Conservation (phyloP, 2,113 vertebrate species). For the Tachycineta bicolor region DNA sequence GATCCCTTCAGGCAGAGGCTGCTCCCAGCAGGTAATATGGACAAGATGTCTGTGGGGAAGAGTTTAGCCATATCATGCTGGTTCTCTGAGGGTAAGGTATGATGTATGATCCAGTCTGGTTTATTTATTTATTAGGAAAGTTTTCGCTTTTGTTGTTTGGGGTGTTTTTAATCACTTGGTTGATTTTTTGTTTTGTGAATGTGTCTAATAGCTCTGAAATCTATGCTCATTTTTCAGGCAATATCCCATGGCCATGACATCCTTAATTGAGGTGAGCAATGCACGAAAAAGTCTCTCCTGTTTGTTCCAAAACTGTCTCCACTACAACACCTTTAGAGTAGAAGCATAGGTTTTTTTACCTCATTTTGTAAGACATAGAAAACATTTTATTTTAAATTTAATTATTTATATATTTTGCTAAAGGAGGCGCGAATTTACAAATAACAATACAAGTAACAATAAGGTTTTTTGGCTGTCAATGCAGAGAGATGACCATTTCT, state of each 20-base stretch:
- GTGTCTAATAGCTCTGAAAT: neutral
- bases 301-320: neutral
- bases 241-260: neutral
- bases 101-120: neutral
- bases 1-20: neutral
- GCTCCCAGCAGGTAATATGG: neutral
- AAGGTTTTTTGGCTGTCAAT: neutral
- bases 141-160: neutral
- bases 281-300: neutral
- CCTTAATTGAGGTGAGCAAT: neutral
- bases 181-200: neutral
- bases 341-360: neutral
- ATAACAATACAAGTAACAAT: neutral
- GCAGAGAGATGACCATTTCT: neutral
- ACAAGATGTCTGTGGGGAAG: fast-evolving
- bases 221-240: neutral
- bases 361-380: neutral
- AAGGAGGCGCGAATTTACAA: neutral
- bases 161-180: neutral
- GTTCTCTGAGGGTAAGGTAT: neutral
- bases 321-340: neutral
- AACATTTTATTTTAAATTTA: neutral
- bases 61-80: neutral
- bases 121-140: neutral
- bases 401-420: neutral